Conservation (phyloP, 2,113 vertebrate genomes). For the Microtus oregoni region DNA sequence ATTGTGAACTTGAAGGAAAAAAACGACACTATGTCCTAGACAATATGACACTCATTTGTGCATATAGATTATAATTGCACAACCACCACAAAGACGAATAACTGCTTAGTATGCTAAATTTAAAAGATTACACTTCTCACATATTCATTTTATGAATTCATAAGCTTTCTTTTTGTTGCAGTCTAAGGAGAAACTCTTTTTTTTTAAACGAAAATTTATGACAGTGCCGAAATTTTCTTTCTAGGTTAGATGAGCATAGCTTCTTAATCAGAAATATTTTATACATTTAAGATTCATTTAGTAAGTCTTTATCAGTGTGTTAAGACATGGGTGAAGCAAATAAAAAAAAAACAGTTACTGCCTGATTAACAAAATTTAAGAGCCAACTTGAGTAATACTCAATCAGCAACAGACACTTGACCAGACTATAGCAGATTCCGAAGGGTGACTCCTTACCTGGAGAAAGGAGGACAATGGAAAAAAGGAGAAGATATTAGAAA, state of each 20-base stretch:
- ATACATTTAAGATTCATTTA: background rate
- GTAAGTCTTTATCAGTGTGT: background rate
- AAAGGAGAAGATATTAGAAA: background rate
- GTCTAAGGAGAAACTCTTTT: conserved; percentile 11
- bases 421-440: background rate
- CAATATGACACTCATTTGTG: background rate
- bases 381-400: background rate
- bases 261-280: conserved; percentile 29
- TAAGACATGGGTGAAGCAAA: background rate
- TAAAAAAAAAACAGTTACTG: background rate
- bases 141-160: conserved; percentile 21
- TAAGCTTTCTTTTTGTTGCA: conserved; percentile 32
- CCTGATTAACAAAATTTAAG: conserved; percentile 51
- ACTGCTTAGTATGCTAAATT: background rate
- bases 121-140: background rate
- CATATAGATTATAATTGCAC: conserved; percentile 17
- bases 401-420: background rate
- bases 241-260: background rate
- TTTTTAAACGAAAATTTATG: conserved; percentile 42
- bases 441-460: background rate
- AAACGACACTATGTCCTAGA: background rate
- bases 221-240: conserved; percentile 33
- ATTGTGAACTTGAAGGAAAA: conserved; percentile 23
- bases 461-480: conserved; percentile 1
- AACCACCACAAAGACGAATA: background rate